phyloP scores from a whole-genome alignment of 2,888 invertebrate genomes.

The Rhogogaster chlorosoma region DNA sequence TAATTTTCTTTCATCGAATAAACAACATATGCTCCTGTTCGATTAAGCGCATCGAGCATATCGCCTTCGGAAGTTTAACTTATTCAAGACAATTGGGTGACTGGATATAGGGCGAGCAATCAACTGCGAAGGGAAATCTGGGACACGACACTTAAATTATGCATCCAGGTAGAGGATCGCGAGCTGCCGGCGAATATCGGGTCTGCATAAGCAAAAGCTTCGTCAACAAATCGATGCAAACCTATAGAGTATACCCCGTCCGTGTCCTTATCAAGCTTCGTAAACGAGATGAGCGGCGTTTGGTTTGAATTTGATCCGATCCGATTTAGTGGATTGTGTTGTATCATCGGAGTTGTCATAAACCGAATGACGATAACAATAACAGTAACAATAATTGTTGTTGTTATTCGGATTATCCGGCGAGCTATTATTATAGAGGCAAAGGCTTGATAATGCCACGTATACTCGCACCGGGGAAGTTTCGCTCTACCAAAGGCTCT shows the following conservation, averaged over 20 bases:
- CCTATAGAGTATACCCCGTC: background rate
- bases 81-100: background rate
- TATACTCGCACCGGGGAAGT: background rate
- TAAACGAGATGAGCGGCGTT: background rate
- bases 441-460: background rate
- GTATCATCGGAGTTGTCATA: background rate
- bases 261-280: background rate
- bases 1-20: background rate
- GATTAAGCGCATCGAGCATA: background rate
- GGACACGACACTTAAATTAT: conserved; percentile 44
- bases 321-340: background rate
- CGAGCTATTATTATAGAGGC: background rate
- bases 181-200: conserved; percentile 7
- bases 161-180: conserved; percentile 19
- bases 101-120: conserved; percentile 4
- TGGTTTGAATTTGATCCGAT: background rate
- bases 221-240: conserved; percentile 10
- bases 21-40: too few relatives aligned
- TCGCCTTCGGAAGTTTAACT: background rate
- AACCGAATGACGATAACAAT: background rate
- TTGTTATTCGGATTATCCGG: background rate
- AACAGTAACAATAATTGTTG: background rate
- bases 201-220: conserved; percentile 31
- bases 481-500: background rate
- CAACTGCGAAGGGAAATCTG: conserved; percentile 31